Evolutionary conservation across 2,797 vertebrate species (phyloP), one percentile per base, ranked within the genome.

Genomic region (Poeciliopsis infans): DNA sequence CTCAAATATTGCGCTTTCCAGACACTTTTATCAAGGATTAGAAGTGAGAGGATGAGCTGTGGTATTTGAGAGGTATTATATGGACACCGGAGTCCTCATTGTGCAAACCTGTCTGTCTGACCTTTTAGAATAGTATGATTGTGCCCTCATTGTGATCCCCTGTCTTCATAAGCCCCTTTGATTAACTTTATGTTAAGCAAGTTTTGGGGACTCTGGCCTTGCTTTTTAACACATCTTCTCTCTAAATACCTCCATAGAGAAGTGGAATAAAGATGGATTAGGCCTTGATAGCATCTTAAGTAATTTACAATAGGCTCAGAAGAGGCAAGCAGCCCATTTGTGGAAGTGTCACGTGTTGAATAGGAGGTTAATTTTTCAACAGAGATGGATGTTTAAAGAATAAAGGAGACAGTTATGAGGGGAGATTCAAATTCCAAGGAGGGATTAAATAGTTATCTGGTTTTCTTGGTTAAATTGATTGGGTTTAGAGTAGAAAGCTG

Each of bases 121-220:
- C 94, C 93, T 94, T 93, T 91, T 81, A 79, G 66, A 92, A 80
- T 66, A 55, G 78, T 86, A 68, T 82, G 86, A 92, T 92, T 86
- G 87, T 69, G 57, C 84, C 88, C 88, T 85, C 80, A 91, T 90
- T 96, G 96, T 96, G 95, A 96, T 96, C 94, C 92, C 91, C 93
- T 96, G 96, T 96, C 95, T 92, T 81, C 85, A 83, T 94, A 95
- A 95, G 91, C 91, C 86, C 84, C 80, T 88, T 92, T 92, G 96
- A 98, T 98, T 97, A 97, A 98, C 97, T 97, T 97, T 96, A 96
- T 96, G 94, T 97, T 96, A 95, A 97, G 97, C 96, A 97, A 97
- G 96, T 98, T 97, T 94, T 96, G 96, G 96, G 96, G 95, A 95
- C 95, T 94, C 93, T 92, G 79, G 88, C 92, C 92, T 92, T 91